Base-by-base conservation (phyloP, 2,797 vertebrate genomes). In the Phataginus tricuspis region DNA sequence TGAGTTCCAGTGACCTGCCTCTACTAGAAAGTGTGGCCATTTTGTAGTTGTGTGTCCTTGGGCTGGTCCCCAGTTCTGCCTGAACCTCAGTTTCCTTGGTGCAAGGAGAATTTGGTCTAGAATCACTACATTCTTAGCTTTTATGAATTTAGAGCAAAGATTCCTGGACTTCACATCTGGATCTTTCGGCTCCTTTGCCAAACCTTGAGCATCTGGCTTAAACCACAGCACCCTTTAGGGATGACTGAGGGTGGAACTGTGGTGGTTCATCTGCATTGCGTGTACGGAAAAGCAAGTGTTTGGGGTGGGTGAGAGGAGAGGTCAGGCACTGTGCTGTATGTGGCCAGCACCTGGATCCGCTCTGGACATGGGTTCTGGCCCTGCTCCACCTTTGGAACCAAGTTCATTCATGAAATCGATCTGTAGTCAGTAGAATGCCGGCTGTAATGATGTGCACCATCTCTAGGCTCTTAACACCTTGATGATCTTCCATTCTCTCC, bases 41-140 rank as follows among this genome's bases (percentile, higher is more conserved):
- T 83, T 84, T 14, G 18, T 12, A 85, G 78, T 3, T 12, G 5
- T 89, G 10, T 42, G 14, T 34, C 25, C 39, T 72, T 37, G 29
- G 23, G 2, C 10, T 66, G 10, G 34, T 51, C 31, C n/a, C 27
- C 7, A 7, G 6, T 55, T 78, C 84, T 94, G 55, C 94, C 1
- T 11, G 49, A 75, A 29, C 0, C 51, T 79, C 71, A 37, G 0
- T 18, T 25, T 21, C 34, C 39, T 92, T 78, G 94, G 14, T 57
- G 66, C 96, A 95, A 42, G 39, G 83, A 92, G 18, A 39, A 7
- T 8, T n/a, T 64, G 49, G 29, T 51, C 23, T 61, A 83, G 13
- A 82, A 37, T 68, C 15, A 31, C 63, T 25, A 19, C 21, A 68
- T 74, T 72, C 25, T 66, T 79, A 55, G 4, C 14, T 27, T 71